Evolutionary conservation across 2,113 vertebrate species (phyloP).

Genomic region (Nettapus auritus): DNA sequence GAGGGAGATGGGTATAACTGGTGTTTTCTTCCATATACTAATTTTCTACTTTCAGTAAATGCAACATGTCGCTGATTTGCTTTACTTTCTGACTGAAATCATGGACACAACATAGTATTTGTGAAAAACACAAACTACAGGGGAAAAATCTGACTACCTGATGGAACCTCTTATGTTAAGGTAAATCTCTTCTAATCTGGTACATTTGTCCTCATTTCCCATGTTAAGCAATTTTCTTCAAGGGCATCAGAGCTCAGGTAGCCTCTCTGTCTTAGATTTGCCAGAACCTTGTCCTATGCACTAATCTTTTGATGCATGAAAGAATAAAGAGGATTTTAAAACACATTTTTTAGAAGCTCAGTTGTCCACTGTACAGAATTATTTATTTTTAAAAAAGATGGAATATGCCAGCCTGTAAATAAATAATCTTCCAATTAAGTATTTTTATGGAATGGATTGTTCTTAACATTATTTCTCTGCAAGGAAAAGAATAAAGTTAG

Average conservation of each 20-base stretch:
- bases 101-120: not conserved
- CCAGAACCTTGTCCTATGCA: not conserved
- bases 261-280: not conserved
- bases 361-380: not conserved
- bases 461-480: not conserved
- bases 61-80: not conserved
- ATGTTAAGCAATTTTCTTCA: not conserved
- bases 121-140: not conserved
- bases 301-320: not conserved
- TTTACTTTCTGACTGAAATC: not conserved
- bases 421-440: not conserved
- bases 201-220: not conserved
- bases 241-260: not conserved
- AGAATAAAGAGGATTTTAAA: slow-evolving; percentile 19
- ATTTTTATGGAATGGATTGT: not conserved
- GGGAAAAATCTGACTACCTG: not conserved
- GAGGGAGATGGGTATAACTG: not conserved
- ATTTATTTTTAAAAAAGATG: slow-evolving; percentile 24
- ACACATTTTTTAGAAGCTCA: not conserved
- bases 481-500: not conserved
- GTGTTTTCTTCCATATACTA: not conserved
- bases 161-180: not conserved
- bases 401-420: not conserved
- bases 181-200: not conserved
- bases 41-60: not conserved